Evolutionary conservation across 1,140 invertebrate species (phyloP), one percentile per base, ranked within the genome.

Genomic region (Pseudomyrmex concolor): DNA sequence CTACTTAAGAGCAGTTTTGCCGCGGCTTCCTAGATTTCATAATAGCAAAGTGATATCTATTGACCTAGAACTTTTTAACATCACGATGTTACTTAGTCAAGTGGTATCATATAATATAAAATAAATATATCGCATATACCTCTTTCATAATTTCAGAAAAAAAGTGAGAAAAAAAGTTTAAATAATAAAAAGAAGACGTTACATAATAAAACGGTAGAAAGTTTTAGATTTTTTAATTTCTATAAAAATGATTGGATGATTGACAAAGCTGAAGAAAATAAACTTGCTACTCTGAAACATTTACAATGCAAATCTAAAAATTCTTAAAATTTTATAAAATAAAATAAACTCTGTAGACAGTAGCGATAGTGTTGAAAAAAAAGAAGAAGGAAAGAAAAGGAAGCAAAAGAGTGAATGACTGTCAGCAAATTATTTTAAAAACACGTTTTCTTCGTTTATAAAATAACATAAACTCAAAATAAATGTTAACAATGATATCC

Each of bases 1-100:
- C 15, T 68, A 34, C 15, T 80, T 70, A 80, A 80, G 19, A 48
- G 15, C 8, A 70, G 19, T 80, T 19, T 80, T 19, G 67, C 76
- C 15, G 55, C 12, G 64, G 57, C 71, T 13, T 25, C 17, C 43
- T 71, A 12, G 19, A 70, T 43, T 34, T 70, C 12, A 4, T 71
- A 60, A 50, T 48, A 48, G 43, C 43, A 1, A 59, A 80, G 15
- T 25, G 15, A 80, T 34, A 19, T 59, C 54, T 70, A 43, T 13
- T 66, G n/a, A 51, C 34, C 7, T 48, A 4, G 1, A 48, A 71
- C 25, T 55, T 59, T 48, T 48, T 57, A 80, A 60, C 12, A 9
- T 80, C n/a, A n/a, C 8, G 19, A 34, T 8, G 43, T 60, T 63
- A 76, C 15, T 9, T 68, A 22, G 34, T 55, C 34, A 70, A 54